phyloP scores from a whole-genome alignment of 2,888 invertebrate genomes.

The Atrina japonica region DNA sequence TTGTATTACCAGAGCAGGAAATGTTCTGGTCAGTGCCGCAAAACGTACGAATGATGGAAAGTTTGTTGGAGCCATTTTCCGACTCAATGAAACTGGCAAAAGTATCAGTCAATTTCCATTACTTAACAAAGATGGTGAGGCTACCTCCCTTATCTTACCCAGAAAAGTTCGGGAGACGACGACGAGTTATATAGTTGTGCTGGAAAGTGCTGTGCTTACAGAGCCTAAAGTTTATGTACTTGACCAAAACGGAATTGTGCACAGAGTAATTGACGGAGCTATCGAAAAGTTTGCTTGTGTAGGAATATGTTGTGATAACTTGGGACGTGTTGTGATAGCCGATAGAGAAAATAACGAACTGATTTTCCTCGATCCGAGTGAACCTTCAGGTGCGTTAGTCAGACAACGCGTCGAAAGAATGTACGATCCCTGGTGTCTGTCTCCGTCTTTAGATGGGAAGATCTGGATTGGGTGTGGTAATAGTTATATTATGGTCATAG shows the following conservation, averaged over 20 bases:
- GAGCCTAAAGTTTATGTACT: background rate
- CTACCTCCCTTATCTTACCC: background rate
- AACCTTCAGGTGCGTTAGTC: background rate
- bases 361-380: background rate
- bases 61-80: background rate
- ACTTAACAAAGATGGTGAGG: background rate
- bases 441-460: background rate
- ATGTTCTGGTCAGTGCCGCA: background rate
- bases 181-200: background rate
- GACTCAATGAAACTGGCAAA: background rate
- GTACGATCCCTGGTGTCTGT: conserved; percentile 15
- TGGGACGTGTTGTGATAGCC: background rate
- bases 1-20: background rate
- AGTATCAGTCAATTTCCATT: background rate
- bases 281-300: background rate
- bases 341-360: conserved; percentile 1
- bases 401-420: conserved; percentile 6
- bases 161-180: conserved; percentile 9
- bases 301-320: conserved; percentile 2
- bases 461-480: conserved; percentile 15
- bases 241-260: background rate
- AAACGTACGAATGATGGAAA: background rate
- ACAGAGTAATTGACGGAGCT: background rate
- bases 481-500: conserved; percentile 1
- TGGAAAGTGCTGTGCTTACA: conserved; percentile 3